Evolutionary conservation across 2,113 vertebrate genomes (phyloP).

Genomic region (Hystrix cristata): DNA sequence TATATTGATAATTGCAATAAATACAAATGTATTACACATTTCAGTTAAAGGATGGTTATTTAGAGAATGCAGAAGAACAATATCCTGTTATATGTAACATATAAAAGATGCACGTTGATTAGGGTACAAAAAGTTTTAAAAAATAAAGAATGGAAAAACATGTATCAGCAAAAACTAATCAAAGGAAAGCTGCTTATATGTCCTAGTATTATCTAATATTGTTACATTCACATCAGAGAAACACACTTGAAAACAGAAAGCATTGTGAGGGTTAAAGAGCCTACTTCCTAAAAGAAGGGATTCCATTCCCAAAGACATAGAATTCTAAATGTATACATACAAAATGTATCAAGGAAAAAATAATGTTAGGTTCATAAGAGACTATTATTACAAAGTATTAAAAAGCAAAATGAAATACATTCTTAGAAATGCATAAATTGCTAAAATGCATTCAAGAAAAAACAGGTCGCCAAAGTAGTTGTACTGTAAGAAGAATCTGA

Average conservation of each 20-base stretch:
- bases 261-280: not conserved
- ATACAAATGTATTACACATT: not conserved
- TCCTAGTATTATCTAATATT: too few relatives aligned
- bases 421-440: not conserved
- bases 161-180: not conserved
- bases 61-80: not conserved
- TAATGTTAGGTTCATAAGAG: not conserved
- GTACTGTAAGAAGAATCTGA: not conserved
- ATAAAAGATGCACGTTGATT: not conserved
- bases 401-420: not conserved
- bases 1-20: slow-evolving; percentile 15
- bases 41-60: not conserved
- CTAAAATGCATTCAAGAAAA: not conserved
- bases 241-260: not conserved
- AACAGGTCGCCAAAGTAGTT: not conserved
- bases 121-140: not conserved
- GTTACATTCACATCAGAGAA: not conserved
- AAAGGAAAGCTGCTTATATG: not conserved
- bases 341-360: not conserved
- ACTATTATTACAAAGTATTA: not conserved
- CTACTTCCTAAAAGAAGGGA: not conserved
- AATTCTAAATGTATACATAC: not conserved
- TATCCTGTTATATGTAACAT: not conserved
- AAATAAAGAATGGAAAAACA: not conserved
- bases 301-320: not conserved